Evolutionary conservation across 2,113 vertebrate genomes (phyloP), one percentile per base, ranked within the genome.

Genomic region (Pachypanchax playfairii): DNA sequence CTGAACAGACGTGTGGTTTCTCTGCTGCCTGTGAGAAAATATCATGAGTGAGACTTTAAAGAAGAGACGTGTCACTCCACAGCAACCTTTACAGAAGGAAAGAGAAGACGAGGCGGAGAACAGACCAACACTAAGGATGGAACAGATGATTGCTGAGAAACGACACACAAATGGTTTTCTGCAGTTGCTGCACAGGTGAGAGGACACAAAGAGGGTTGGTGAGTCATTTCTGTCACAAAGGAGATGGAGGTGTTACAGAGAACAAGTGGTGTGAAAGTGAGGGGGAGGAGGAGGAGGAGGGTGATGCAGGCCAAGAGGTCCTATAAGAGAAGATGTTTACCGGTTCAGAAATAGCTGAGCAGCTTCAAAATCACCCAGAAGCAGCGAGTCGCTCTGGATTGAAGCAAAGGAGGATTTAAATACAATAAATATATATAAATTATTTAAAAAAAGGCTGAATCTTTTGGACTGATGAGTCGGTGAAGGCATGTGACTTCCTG

Each of bases 331-430:
- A 75, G 82, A 59, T 77, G 53, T 88, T 91, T 89, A 92, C 89
- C 86, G 79, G 85, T 53, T 90, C 86, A 90, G 86, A 90, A 90
- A 91, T 61, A 90, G 84, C 43, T 18, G 87, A 48, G 88, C 83
- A 26, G 85, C 88, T 76, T 90, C 89, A 91, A 90, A 91, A 86
- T 87, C 89, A 87, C 89, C 85, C 79, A 89, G 84, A 65, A 83
- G 85, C 87, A 90, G 79, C n/a, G 83, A 86, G 89, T 89, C 91
- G 70, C 91, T 91, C 89, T 90, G 87, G 84, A 77, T 84, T 69
- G 48, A 73, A 86, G 86, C 80, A 75, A 67, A 88, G 54, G 55
- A 73, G 53, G 39, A 46, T n/a, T 41, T n/a, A 41, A 41, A 17
- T 15, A 17, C 15, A 38, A 29, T 4, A 29, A 29, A n/a, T n/a